Conservation (phyloP, 2,888 invertebrate species). For the Cryptocheilus praepositus region DNA sequence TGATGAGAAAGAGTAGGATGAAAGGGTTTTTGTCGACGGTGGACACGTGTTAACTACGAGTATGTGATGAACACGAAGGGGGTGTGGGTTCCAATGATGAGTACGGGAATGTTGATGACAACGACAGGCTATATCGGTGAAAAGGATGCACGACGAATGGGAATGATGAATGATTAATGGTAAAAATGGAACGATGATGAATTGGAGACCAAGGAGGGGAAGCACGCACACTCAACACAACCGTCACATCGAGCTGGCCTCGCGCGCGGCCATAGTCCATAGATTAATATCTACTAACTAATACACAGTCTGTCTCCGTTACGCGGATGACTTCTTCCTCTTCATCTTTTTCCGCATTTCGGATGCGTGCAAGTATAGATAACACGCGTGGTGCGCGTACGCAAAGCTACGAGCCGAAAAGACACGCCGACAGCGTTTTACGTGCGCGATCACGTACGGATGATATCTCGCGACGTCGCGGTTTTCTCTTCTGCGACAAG, state of each 20-base stretch:
- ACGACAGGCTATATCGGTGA: slow-evolving; percentile 43
- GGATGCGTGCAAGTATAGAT: slow-evolving; percentile 55
- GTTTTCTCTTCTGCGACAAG: not conserved
- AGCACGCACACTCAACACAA: slow-evolving; percentile 74
- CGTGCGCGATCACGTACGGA: not conserved
- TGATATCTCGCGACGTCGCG: too few species aligned
- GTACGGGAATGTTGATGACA: slow-evolving; percentile 44
- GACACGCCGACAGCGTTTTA: slow-evolving; percentile 2
- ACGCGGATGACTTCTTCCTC: slow-evolving; percentile 52
- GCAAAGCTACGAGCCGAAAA: slow-evolving; percentile 36
- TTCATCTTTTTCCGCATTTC: slow-evolving; percentile 22
- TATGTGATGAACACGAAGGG: slow-evolving; percentile 1
- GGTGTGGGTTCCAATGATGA: slow-evolving; percentile 38
- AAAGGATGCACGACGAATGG: slow-evolving; percentile 33
- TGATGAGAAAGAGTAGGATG: slow-evolving; percentile 10
- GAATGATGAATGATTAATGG: slow-evolving; percentile 55
- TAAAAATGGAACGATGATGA: slow-evolving; percentile 52
- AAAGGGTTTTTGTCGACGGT: slow-evolving; percentile 8
- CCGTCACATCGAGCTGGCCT: slow-evolving; percentile 73
- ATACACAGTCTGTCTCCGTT: slow-evolving; percentile 69
- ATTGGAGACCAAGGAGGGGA: slow-evolving; percentile 60
- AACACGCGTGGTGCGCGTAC: slow-evolving; percentile 52
- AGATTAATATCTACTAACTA: slow-evolving; percentile 69
- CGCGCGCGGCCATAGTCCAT: slow-evolving; percentile 69
- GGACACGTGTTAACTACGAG: slow-evolving; percentile 2